Percentiles rank a stretch among this genome's conserved stretches.
Evolutionary conservation across 2,888 invertebrate genomes (phyloP).

Genomic region (Drosophila seclusa): DNA sequence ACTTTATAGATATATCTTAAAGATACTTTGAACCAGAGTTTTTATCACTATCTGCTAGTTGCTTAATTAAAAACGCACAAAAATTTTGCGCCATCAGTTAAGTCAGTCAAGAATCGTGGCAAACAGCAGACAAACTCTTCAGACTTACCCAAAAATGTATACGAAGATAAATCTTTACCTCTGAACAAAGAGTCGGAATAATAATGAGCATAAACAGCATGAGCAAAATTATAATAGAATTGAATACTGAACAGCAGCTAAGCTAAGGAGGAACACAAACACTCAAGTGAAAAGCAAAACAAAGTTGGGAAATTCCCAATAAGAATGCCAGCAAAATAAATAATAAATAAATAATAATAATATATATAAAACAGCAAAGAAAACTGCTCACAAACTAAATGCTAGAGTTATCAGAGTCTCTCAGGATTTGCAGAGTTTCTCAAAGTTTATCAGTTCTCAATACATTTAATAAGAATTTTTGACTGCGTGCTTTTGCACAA

Average conservation of each 20-base stretch:
- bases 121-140: slow-evolving; percentile 28
- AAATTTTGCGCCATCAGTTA: slow-evolving; percentile 31
- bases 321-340: slow-evolving; percentile 4
- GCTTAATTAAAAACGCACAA: slow-evolving; percentile 53
- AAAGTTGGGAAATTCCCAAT: slow-evolving; percentile 42
- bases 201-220: slow-evolving; percentile 63
- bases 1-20: slow-evolving; percentile 73
- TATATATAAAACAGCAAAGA: slow-evolving; percentile 1
- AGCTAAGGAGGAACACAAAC: slow-evolving; percentile 37
- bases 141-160: slow-evolving; percentile 58
- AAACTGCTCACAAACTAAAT: slow-evolving; percentile 53
- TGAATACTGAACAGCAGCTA: slow-evolving; percentile 62
- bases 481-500: slow-evolving; percentile 4
- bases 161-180: slow-evolving; percentile 47
- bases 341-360: background rate
- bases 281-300: slow-evolving; percentile 59
- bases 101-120: slow-evolving; percentile 32
- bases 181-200: slow-evolving; percentile 49
- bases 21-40: slow-evolving; percentile 42
- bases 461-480: slow-evolving; percentile 54
- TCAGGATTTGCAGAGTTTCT: slow-evolving; percentile 36
- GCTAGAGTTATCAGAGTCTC: slow-evolving; percentile 39
- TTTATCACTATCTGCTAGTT: slow-evolving; percentile 3
- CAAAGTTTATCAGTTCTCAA: slow-evolving; percentile 63
- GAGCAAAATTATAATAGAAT: slow-evolving; percentile 64